These are phyloP conservation scores for Sinelater perroti DNA, from an alignment of 2,888 invertebrate species.

Conservation along the genomic window DNA sequence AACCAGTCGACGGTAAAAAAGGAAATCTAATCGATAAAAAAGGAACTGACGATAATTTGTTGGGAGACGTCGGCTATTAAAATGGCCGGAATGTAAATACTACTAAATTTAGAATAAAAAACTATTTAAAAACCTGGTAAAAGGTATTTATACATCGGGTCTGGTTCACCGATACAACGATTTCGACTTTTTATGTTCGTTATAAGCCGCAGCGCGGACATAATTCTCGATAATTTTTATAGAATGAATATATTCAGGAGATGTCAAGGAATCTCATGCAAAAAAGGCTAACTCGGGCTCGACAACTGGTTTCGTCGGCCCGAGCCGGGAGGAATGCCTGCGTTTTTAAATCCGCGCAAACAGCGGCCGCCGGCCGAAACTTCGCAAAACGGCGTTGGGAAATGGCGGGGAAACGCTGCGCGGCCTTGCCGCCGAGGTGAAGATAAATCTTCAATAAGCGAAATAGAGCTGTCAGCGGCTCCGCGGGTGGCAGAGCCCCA, in stretches of 20 bases:
- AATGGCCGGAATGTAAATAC: constrained; percentile 24
- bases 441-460: constrained; percentile 38
- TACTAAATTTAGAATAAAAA: constrained; percentile 26
- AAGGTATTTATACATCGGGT: constrained; percentile 25
- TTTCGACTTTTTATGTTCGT: constrained; percentile 31
- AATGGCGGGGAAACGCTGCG: background rate
- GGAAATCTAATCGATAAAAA: constrained; percentile 2
- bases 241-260: constrained; percentile 31
- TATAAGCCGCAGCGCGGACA: constrained; percentile 18
- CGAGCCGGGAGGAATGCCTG: constrained; percentile 16
- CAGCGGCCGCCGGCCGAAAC: background rate
- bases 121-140: constrained; percentile 20
- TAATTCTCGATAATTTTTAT: constrained; percentile 32
- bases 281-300: constrained; percentile 30
- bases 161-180: constrained; percentile 31
- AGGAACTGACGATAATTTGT: constrained; percentile 13
- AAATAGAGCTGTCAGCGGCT: constrained; percentile 47
- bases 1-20: background rate
- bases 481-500: constrained; percentile 44
- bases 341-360: constrained; percentile 19
- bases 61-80: constrained; percentile 14
- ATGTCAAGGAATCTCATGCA: constrained; percentile 29
- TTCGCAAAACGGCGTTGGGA: background rate
- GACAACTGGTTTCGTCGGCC: constrained; percentile 25
- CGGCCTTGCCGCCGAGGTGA: background rate